These are phyloP conservation scores for Scomber scombrus DNA, from an alignment of 2,113 vertebrate genomes.

Conservation along the genomic window DNA sequence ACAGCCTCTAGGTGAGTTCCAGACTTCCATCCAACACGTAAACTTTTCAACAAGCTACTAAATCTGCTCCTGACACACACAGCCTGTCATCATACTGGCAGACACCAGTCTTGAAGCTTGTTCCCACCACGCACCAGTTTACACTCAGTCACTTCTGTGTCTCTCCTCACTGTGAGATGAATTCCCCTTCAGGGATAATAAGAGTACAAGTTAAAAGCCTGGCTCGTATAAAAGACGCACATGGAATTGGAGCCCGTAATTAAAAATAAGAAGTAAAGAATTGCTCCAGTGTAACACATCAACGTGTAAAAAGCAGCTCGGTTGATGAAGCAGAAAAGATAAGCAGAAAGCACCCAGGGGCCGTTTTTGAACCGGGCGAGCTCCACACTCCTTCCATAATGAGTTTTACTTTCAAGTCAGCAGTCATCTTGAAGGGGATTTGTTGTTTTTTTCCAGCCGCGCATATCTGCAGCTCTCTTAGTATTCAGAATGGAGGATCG, in stretches of 20 bases:
- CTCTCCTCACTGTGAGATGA: no score
- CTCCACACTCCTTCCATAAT: neutral
- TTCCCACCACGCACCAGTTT: no score
- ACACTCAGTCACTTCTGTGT: no score
- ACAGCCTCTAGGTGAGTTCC: no score
- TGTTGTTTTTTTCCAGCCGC: slow-evolving; percentile 24
- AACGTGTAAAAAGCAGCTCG: neutral
- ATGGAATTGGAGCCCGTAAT: slow-evolving; percentile 13
- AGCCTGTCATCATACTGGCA: no score
- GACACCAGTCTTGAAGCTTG: no score
- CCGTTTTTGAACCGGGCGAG: neutral
- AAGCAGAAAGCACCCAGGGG: neutral
- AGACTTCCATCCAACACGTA: no score
- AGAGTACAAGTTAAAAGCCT: neutral
- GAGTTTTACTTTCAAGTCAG: slow-evolving; percentile 24
- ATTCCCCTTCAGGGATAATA: no score
- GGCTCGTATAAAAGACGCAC: slow-evolving; percentile 5
- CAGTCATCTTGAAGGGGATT: neutral
- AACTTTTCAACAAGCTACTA: no score
- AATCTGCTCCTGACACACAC: no score
- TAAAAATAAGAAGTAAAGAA: slow-evolving; percentile 17
- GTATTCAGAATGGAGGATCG: slow-evolving; percentile 31
- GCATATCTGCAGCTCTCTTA: slow-evolving; percentile 16
- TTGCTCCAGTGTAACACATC: neutral
- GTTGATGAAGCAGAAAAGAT: neutral